These are phyloP conservation scores for Smutsia gigantea DNA, from an alignment of 2,797 vertebrate species.

Conservation along the genomic window DNA sequence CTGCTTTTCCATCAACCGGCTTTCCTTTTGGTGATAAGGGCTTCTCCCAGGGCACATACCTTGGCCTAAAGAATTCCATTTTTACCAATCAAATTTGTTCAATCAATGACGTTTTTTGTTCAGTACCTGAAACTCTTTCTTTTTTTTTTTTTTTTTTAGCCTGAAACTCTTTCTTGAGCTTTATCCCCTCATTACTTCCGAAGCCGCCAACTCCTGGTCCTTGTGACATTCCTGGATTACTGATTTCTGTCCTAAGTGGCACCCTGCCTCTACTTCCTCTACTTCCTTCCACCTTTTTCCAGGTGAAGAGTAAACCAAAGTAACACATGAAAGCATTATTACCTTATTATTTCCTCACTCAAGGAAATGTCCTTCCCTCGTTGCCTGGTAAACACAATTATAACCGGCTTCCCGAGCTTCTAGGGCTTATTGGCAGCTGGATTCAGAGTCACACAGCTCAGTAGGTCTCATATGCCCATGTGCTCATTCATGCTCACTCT, in stretches of 20 bases:
- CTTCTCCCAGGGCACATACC: background rate
- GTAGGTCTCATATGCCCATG: accelerated
- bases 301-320: background rate
- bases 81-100: background rate
- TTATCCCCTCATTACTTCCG: background rate
- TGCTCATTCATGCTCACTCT: background rate
- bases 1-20: background rate
- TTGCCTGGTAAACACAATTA: background rate
- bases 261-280: background rate
- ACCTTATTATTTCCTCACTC: background rate
- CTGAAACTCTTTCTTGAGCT: background rate
- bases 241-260: background rate
- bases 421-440: background rate
- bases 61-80: background rate
- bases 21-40: background rate
- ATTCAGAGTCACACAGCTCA: background rate
- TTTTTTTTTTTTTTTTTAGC: too few relatives aligned
- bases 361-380: background rate
- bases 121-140: background rate
- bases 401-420: accelerated
- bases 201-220: background rate
- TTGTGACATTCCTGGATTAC: background rate
- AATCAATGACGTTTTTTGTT: background rate
- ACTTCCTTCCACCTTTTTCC: background rate
- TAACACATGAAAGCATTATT: background rate